Percentiles rank a stretch among this genome's conserved stretches.
Evolutionary conservation across 2,888 invertebrate species (phyloP).

Genomic region (Melolontha melolontha): DNA sequence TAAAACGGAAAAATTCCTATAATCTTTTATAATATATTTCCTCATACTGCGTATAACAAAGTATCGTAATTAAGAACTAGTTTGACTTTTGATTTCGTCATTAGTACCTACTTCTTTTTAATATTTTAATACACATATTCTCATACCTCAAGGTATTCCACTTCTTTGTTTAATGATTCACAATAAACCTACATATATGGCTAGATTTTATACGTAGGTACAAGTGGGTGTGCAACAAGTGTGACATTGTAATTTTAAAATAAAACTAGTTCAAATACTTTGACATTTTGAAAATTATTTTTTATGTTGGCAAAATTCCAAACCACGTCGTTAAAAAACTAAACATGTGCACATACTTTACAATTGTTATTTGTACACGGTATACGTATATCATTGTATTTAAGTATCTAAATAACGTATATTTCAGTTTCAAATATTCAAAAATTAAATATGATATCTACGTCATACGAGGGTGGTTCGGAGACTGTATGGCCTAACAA

Average conservation of each 20-base stretch:
- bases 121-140: constrained; percentile 12
- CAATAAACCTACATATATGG: background rate
- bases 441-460: no score
- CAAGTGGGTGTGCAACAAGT: constrained; percentile 14
- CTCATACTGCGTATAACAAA: no score
- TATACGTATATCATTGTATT: no score
- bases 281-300: constrained; percentile 22
- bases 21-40: no score
- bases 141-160: constrained; percentile 25
- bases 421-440: no score
- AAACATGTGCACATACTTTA: no score
- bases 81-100: constrained; percentile 5
- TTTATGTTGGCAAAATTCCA: constrained; percentile 20
- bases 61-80: background rate
- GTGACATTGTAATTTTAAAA: constrained; percentile 14
- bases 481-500: no score
- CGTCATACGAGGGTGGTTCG: no score
- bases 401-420: no score
- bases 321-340: background rate
- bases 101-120: constrained; percentile 3
- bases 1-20: no score
- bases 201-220: background rate
- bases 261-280: constrained; percentile 22
- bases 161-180: constrained; percentile 17
- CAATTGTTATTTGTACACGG: no score